Evolutionary conservation across 2,797 vertebrate species (phyloP), one percentile per base, ranked within the genome.

Genomic region (Melanotaenia maccullochi): DNA sequence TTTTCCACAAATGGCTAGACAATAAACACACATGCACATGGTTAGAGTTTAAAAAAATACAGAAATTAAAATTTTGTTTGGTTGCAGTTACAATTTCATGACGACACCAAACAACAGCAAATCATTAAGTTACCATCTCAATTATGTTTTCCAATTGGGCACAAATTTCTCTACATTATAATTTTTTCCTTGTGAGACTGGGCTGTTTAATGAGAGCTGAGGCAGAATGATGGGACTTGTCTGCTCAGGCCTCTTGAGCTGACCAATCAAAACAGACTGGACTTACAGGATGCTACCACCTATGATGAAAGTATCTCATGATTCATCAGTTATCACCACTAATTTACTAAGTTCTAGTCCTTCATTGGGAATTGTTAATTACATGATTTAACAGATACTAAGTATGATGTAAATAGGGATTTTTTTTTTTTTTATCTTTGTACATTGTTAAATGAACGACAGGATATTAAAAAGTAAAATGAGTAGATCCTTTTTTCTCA

Each of bases 401-500:
- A 32, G 5, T 32, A 32, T 32, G 32, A 32, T 32, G 32, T 32
- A 32, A 32, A 32, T 32, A 32, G 5, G 32, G 5, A 32, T 32
- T 32, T 32, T 32, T 30, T 32, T 32, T 30, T 30, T 30, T 32
- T 32, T 32, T 5, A 7, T 18, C 36, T 54, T 38, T 35, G 32
- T 5, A 25, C 32, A 35, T 4, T 1, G 1, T 44, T 49, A 49
- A 7, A 18, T 6, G 55, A 24, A 25, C 8, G 30, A 35, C 3
- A 62, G 9, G 28, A 36, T 58, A 40, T 55, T 44, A 8, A 33
- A 33, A 49, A 71, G 60, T 51, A 49, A 59, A 68, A 51, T 51
- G 32, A 68, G 22, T 30, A 42, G 67, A 73, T 80, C 6, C 33
- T 77, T 76, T 33, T 71, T 66, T 70, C 24, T 83, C 62, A 68